Base-by-base conservation (phyloP, 1,140 invertebrate genomes). In the Megalopta genalis region DNA sequence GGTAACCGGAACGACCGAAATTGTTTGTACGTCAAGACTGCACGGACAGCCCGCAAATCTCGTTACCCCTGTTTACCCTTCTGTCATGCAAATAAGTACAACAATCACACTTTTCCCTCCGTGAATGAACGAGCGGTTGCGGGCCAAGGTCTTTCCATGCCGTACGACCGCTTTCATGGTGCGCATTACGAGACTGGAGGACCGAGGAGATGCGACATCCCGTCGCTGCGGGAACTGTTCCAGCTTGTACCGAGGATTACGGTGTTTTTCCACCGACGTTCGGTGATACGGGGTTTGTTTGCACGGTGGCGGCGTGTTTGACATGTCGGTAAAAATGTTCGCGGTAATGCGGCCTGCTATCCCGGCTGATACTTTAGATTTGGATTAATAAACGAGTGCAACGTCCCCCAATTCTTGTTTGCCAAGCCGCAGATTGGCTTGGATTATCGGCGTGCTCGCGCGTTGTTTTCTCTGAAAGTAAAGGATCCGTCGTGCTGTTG, bases 51-150 rank as follows among this genome's bases (percentile, higher is more conserved):
- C 86, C 78, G 68, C 79, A 88, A 89, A 88, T 89, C 86, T 87
- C 76, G 86, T 90, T 87, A 85, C 74, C 86, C 76, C 83, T 88
- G 90, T 91, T 90, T 90, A 86, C 85, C 76, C 82, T 82, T 85
- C 80, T 90, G 90, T 91, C 81, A 91, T 91, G 89, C 89, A 91
- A 91, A 91, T 91, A 76, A 82, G 68, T 83, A 77, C 72, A 84
- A 88, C 82, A 83, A 88, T 84, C 84, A 81, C 81, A 80, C 77
- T 78, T 74, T 87, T 87, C 74, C 69, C 39, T 6, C 37, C n/a
- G 14, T 14, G 42, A 14, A 46, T 46, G 32, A 7, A 8, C 18
- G 25, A 27, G 12, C 60, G 42, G 27, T 57, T 27, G 49, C 57
- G 39, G 21, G 49, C 75, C 77, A 42, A 62, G 57, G 49, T 1